Base-by-base conservation (phyloP, 2,113 vertebrate genomes). In the Sebastes schlegelii region DNA sequence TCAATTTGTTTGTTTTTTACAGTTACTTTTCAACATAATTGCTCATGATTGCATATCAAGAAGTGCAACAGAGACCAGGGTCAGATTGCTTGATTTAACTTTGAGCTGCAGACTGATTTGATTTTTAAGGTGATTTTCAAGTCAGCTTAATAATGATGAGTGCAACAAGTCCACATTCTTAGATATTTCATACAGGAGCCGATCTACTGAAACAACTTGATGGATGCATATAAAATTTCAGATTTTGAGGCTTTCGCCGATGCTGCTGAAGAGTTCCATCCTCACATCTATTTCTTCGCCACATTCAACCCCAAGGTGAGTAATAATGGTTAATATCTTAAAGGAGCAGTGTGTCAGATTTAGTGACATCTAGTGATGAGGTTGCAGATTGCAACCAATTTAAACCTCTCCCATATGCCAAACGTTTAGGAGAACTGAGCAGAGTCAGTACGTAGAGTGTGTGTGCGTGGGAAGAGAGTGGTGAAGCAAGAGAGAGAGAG, bases 261-360 rank as follows among this genome's bases (percentile, higher is more conserved):
- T 0, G 97, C 97, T 2, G 97, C 98, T 0, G 97, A 96, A 82
- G 97, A 97, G 82, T 98, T 98, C 73, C 98, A 98, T 62, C 98
- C 98, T 65, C 97, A 97, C 92, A 94, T 98, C 88, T 93, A 95
- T 63, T 99, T 99, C 94, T 98, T 96, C 70, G 97, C 97, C 62
- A 99, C 98, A 49, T 98, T 98, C 54, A 97, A 93, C 82, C 66
- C 95, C 88, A 97, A 97, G 96, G 97, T 97, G 81, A 67, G 88
- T 40, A 51, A 77, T 42, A 14, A 73, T n/a, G 7, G 6, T 21
- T 19, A 19, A 43, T 55, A 52, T 71, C 7, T 46, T 16, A 34
- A 34, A 34, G 34, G 34, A 34, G 34, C 34, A 34, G 34, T 34
- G 34, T 34, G 34, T 34, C 34, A 3, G 34, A 34, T 34, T 34